Conservation (phyloP, 2,888 invertebrate genomes). For the Blastobasis adustella region DNA sequence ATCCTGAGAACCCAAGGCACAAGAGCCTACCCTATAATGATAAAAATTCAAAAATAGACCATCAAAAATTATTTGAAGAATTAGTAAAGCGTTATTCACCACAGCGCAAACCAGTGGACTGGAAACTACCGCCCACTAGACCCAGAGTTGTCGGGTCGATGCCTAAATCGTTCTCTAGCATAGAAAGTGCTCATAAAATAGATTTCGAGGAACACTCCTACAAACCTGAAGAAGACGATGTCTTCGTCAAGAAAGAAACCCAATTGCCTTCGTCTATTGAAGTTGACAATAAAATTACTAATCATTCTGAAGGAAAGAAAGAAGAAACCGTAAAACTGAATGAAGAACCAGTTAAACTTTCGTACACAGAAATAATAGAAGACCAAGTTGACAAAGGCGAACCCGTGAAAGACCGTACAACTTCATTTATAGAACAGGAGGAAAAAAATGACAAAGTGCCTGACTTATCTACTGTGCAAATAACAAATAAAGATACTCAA, state of each 20-base stretch:
- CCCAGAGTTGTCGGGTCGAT: constrained; percentile 61
- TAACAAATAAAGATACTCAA: constrained; percentile 44
- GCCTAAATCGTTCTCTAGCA: constrained; percentile 53
- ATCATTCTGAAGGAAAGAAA: constrained; percentile 13
- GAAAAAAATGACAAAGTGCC: constrained; percentile 59
- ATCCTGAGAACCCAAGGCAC: constrained; percentile 35
- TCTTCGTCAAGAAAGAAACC: constrained; percentile 42
- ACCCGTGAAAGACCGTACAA: constrained; percentile 16
- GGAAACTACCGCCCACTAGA: constrained; percentile 62
- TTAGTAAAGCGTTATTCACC: constrained; percentile 65
- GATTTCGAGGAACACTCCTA: constrained; percentile 24
- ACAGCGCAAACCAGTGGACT: constrained; percentile 60
- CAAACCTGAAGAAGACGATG: constrained; percentile 49
- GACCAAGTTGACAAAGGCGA: too few species aligned
- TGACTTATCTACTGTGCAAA: constrained; percentile 45
- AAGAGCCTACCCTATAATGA: constrained; percentile 43
- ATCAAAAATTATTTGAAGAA: constrained; percentile 62
- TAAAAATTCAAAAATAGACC: constrained; percentile 46
- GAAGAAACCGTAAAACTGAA: constrained; percentile 12
- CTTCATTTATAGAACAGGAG: constrained; percentile 48
- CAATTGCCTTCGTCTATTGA: constrained; percentile 7
- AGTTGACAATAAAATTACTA: constrained; percentile 16
- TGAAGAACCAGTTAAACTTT: neutral
- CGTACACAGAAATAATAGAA: constrained; percentile 26
- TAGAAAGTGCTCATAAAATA: constrained; percentile 38